Base-by-base conservation (phyloP, 2,113 vertebrate species). In the Diadophis punctatus region DNA sequence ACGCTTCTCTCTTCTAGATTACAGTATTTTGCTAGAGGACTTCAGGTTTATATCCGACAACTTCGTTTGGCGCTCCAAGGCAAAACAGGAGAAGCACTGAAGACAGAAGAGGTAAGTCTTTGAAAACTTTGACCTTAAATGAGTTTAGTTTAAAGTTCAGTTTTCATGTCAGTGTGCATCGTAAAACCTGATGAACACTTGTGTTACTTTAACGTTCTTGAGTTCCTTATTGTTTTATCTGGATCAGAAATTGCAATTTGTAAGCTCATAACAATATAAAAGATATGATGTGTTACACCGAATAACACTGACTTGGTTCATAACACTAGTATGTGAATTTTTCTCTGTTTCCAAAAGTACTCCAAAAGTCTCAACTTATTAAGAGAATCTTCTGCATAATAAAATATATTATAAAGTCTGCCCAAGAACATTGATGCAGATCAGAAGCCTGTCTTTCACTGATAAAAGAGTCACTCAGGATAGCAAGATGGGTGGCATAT, bases 31-130 rank as follows among this genome's bases (percentile, higher is more conserved):
- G 99, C 99, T 93, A 97, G 99, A 94, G 99, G 99, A 48, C 97
- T 99, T 89, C 99, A 99, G 95, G 99, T 99, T 85, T 99, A 99
- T 92, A 99, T 99, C 95, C 97, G 99, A 91, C 99, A 99, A 93
- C 98, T 99, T 92, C 98, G 99, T 93, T 98, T 99, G 84, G 99
- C 99, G 3, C 98, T 99, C 92, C 99, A 99, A 95, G 99, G 99
- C 7, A 99, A 99, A 97, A 99, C 99, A 0, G 99, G 99, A 58
- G 99, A 99, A 86, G 98, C 99, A 84, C 98, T 99, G 91, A 99
- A 99, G 96, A 99, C 99, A n/a, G 99, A 99, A 9, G 99, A 99
- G 98, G 99, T 99, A 96, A 96, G 63, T 74, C 2, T 74, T 0
- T 1, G 16, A 87, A 18, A 91, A 87, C 0, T 0, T 0, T 10